Conservation (phyloP, 1,140 invertebrate species). For the Drosophila lowei region DNA sequence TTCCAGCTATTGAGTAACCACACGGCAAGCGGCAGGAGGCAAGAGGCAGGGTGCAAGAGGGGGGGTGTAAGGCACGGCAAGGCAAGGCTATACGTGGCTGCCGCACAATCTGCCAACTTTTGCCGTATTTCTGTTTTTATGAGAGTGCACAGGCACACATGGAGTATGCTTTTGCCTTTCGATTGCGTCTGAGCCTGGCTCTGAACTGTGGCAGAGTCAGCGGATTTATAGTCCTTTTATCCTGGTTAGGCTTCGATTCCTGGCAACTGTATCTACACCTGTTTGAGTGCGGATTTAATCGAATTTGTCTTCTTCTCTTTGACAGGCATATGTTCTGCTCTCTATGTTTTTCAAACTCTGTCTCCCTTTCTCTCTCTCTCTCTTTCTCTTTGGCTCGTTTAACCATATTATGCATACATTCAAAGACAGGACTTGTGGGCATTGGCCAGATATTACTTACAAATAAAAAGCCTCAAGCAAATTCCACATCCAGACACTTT, state of each 20-base stretch:
- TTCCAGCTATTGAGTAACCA: conserved; percentile 65
- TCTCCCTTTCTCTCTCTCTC: conserved; percentile 12
- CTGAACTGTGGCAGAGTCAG: conserved; percentile 30
- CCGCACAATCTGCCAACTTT: conserved; percentile 1
- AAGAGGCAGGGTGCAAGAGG: conserved; percentile 7
- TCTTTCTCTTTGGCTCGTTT: not conserved
- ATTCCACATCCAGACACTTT: conserved; percentile 50
- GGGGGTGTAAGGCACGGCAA: not conserved
- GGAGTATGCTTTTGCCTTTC: conserved; percentile 8
- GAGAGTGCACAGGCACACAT: conserved; percentile 18
- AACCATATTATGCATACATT: conserved; percentile 27
- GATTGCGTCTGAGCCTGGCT: conserved; percentile 12
- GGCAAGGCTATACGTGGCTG: too few species aligned
- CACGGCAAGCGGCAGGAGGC: conserved; percentile 25
- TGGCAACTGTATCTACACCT: conserved; percentile 12
- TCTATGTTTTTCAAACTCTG: not conserved
- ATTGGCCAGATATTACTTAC: conserved; percentile 37
- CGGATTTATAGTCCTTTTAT: conserved; percentile 42
- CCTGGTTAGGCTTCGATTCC: conserved; percentile 12
- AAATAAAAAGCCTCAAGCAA: conserved; percentile 47
- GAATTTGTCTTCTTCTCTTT: conserved; percentile 14
- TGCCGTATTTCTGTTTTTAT: conserved; percentile 29
- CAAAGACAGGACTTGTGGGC: conserved; percentile 18
- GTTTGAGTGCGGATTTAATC: conserved; percentile 37
- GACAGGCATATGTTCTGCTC: too few species aligned